Base-by-base conservation (phyloP, 2,113 vertebrate genomes). In the Pangasianodon gigas region DNA sequence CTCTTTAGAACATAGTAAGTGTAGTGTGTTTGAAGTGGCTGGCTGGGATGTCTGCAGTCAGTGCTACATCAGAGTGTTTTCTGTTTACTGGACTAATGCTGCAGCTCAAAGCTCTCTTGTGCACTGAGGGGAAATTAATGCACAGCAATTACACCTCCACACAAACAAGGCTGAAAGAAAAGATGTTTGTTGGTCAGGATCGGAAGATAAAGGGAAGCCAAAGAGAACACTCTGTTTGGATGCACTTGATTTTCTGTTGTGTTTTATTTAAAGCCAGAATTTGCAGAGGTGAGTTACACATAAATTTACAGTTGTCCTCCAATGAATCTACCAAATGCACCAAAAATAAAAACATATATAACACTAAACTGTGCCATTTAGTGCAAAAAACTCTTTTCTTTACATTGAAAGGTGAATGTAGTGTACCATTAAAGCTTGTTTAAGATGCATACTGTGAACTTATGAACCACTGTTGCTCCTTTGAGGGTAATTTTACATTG, bases 11-110 rank as follows among this genome's bases (percentile, higher is more conserved):
- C 32, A 80, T 46, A 41, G 58, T 84, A 56, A 79, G 85, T 88
- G 58, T 80, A 52, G 71, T 32, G 80, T 77, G 48, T 92, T 80
- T 89, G 87, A 91, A 90, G 87, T 80, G 89, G 84, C 71, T 29
- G 80, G 37, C 75, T 69, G 26, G 62, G 88, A 56, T 65, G 46
- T 84, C 56, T 60, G 62, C 86, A 80, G 65, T 88, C 71, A 88
- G 88, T 88, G 69, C 86, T 77, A 84, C 82, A 69, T 80, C n/a
- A 65, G 88, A 90, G 77, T 86, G 54, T 89, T 84, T 71, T 90
- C 69, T 89, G 67, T 88, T 88, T 91, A 86, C 62, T 41, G 62
- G 75, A 58, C 89, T 90, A 83, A 91, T 75, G 89, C 86, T 81
- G 81, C 16, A 52, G 84, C 80, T 58, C 79, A 46, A 29, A 89